Conservation (phyloP, 2,797 vertebrate species). For the Ceyx erithaca region DNA sequence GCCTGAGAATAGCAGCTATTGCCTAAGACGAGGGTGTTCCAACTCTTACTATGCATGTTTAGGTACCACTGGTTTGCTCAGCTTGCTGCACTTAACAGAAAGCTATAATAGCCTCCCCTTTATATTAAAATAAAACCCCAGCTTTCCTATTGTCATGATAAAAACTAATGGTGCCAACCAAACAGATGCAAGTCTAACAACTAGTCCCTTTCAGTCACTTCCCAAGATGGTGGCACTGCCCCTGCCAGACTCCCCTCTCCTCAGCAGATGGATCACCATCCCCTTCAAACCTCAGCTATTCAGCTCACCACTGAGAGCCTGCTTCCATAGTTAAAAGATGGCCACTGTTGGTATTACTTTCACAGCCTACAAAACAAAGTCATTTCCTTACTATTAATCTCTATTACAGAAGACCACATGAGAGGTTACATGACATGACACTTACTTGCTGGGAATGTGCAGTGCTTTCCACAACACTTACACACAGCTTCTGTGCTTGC, state of each 20-base stretch:
- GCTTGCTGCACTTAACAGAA: not conserved
- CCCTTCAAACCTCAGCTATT: not conserved
- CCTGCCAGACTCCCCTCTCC: rapidly evolving
- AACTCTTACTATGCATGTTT: not conserved
- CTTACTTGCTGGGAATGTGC: not conserved
- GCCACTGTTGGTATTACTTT: not conserved
- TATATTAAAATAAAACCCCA: not conserved
- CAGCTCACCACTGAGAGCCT: not conserved
- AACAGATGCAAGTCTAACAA: not conserved
- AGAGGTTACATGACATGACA: not conserved
- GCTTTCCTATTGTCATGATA: not conserved
- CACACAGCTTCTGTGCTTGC: not conserved
- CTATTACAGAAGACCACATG: not conserved
- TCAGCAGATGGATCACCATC: not conserved
- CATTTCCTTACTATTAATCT: not conserved
- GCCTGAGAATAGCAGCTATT: not conserved
- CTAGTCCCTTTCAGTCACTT: not conserved
- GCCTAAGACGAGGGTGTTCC: not conserved
- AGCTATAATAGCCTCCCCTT: not conserved
- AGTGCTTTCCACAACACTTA: not conserved
- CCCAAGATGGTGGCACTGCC: not conserved
- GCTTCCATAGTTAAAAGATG: not conserved
- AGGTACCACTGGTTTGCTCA: not conserved
- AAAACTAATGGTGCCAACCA: not conserved
- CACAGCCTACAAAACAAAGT: not conserved